Conservation (phyloP, 2,888 invertebrate genomes). For the Scaptomyza polygonia region DNA sequence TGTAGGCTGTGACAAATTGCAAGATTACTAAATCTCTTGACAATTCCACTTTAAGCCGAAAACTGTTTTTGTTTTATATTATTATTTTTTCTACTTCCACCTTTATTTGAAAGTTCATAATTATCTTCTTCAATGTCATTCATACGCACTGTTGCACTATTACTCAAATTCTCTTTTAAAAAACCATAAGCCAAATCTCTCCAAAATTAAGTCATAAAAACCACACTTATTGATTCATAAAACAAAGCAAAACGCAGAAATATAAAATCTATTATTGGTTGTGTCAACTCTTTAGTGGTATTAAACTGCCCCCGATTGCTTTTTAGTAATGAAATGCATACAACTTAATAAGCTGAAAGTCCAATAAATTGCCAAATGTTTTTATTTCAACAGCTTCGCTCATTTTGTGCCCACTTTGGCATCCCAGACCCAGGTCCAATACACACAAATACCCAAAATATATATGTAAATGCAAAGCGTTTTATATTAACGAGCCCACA, state of each 20-base stretch:
- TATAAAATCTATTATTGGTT: conserved; percentile 15
- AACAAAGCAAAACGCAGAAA: conserved; percentile 30
- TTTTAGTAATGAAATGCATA: conserved; percentile 68
- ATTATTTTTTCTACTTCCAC: too few relatives aligned
- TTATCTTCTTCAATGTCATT: background rate
- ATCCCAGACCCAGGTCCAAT: conserved; percentile 15
- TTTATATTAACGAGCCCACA: conserved; percentile 67
- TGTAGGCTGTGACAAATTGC: too few relatives aligned
- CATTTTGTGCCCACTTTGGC: conserved; percentile 49
- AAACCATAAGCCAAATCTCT: conserved; percentile 32
- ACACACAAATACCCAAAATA: conserved; percentile 13
- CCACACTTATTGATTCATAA: conserved; percentile 64
- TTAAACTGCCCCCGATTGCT: conserved; percentile 29
- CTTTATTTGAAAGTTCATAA: background rate
- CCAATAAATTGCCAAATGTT: conserved; percentile 78
- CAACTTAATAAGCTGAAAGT: conserved; percentile 74
- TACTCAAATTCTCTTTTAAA: conserved; percentile 22
- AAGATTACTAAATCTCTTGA: too few relatives aligned
- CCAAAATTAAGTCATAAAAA: conserved; percentile 64
- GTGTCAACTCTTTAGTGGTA: conserved; percentile 15
- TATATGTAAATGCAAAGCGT: conserved; percentile 54
- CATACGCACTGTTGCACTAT: conserved; percentile 27
- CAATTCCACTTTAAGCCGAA: too few relatives aligned
- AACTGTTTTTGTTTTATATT: too few relatives aligned
- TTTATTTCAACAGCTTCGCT: conserved; percentile 78